A percentile compares a stretch with the other conserved stretches of the same genome.
Evolutionary conservation across 1,140 invertebrate species (phyloP).

Genomic region (Apocrypta bakeri): DNA sequence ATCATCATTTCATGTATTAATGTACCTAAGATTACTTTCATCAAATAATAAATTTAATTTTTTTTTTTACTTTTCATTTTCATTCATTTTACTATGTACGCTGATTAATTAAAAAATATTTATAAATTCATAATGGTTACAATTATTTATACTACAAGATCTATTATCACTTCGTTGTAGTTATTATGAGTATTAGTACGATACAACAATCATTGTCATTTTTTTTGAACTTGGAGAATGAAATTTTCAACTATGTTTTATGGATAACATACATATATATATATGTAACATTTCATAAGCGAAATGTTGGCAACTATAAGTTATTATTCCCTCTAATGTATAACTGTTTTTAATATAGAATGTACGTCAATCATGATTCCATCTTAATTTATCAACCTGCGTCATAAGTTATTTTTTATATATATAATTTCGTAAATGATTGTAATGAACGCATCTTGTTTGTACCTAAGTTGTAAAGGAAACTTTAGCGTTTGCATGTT

Average conservation of each 20-base stretch:
- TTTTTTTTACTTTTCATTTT: background rate
- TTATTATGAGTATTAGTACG: background rate
- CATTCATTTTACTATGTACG: background rate
- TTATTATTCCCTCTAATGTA: too few species aligned
- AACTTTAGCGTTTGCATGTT: constrained; percentile 15
- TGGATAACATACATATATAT: background rate
- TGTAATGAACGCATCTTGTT: constrained; percentile 29
- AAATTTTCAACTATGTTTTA: background rate
- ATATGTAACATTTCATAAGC: too few species aligned
- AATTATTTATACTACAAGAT: background rate
- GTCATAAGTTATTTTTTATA: constrained; percentile 10
- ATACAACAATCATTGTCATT: background rate
- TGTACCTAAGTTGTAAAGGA: constrained; percentile 38
- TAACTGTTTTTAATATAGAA: too few species aligned
- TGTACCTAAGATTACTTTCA: too few species aligned
- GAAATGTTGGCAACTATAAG: too few species aligned
- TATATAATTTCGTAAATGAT: constrained; percentile 17
- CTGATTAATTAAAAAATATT: background rate
- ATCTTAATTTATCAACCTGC: constrained; percentile 2
- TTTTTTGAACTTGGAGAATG: background rate
- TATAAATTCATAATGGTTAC: background rate
- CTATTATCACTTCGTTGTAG: background rate
- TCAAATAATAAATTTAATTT: too few species aligned
- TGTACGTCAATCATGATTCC: too few species aligned
- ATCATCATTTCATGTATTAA: too few species aligned